Evolutionary conservation across 1,140 invertebrate genomes (phyloP), one percentile per base, ranked within the genome.

Genomic region (Drosophila pallidifrons): DNA sequence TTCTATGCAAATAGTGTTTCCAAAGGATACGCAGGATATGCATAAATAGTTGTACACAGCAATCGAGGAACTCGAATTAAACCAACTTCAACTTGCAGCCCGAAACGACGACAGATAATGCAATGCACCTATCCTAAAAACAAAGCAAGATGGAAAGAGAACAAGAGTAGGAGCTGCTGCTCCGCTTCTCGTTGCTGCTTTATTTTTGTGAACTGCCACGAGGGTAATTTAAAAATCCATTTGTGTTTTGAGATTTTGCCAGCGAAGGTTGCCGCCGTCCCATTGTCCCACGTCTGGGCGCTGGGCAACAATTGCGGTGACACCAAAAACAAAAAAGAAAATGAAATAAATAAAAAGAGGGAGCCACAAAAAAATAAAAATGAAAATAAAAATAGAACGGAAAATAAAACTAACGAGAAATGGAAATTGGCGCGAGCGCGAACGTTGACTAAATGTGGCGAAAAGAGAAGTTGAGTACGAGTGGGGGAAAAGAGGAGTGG

Each of bases 161-260:
- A 11, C 5, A 25, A 15, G 15, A 15, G 20, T n/a, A 11, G 20
- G 13, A 61, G 45, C 11, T 6, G 7, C 38, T 13, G 7, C 54
- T 2, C 2, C 20, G 7, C 54, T 47, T 7, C 20, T 5, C 25
- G 7, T 38, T 38, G 20, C 35, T 38, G 7, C 10, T 38, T 46
- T 45, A 1, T 38, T 25, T 46, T 63, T 71, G 70, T 52, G 57
- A 64, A 74, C 70, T 76, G 85, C 75, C 83, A 83, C 83, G 77
- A 83, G 83, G 85, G 85, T 88, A 88, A 88, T 88, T 88, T 88
- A 89, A 88, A 88, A 89, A 88, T 89, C 85, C 85, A 88, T 88
- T 88, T 88, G 83, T 89, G 83, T 83, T 88, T 88, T 88, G 83
- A 89, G 83, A 89, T 88, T 88, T 88, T 60, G 65, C 58, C 51